A percentile compares a stretch with the other conserved stretches of the same genome.
These are phyloP conservation scores for Zoanthus solanderi DNA, from an alignment of 92 coral and sea anemone species.

Conservation along the genomic window DNA sequence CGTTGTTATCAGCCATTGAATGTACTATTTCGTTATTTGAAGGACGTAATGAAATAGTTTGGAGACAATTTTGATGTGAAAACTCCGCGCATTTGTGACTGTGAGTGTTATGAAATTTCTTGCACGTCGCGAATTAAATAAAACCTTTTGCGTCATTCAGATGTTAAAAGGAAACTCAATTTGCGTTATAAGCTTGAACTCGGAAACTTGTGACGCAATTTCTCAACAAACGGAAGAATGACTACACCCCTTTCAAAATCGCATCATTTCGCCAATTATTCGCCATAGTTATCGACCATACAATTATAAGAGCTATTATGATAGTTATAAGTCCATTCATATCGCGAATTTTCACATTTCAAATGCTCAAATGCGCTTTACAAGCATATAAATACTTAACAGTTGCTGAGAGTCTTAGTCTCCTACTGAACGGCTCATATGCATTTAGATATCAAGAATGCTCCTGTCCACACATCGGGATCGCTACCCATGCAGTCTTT, in stretches of 20 bases:
- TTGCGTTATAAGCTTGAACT: not conserved
- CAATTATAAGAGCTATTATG: not conserved
- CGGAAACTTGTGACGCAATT: slow-evolving; percentile 7
- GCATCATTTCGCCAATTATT: no score
- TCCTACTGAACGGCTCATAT: no score
- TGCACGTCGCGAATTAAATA: not conserved
- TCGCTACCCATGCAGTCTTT: no score
- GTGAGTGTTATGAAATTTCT: not conserved
- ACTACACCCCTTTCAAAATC: no score
- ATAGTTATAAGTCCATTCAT: not conserved
- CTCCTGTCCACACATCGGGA: no score
- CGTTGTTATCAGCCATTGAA: slow-evolving; percentile 14
- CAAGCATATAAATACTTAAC: no score
- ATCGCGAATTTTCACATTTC: not conserved
- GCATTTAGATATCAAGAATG: no score
- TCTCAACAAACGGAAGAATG: not conserved
- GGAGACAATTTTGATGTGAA: not conserved
- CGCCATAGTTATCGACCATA: no score
- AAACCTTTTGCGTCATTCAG: not conserved
- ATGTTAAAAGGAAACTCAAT: not conserved
- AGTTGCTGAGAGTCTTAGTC: no score
- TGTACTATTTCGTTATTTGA: not conserved
- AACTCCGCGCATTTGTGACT: not conserved
- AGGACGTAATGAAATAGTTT: not conserved
- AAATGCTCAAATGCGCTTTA: no score